Conservation (phyloP, 2,113 vertebrate genomes). For the Delphinapterus leucas region DNA sequence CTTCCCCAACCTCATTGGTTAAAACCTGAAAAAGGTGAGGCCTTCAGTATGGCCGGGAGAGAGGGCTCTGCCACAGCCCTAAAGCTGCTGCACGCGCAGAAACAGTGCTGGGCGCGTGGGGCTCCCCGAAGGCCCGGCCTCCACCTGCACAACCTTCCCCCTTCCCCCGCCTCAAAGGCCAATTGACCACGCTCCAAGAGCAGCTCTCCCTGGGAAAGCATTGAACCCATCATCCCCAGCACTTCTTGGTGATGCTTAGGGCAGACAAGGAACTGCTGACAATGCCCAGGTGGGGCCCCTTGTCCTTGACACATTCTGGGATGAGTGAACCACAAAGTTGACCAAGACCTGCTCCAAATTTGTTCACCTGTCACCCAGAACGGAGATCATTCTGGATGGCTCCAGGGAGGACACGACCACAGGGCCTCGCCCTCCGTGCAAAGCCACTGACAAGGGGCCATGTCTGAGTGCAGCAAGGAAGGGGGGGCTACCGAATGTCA, state of each 20-base stretch:
- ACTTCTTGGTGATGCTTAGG: background rate
- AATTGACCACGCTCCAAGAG: accelerated
- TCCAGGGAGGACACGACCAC: background rate
- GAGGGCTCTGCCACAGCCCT: background rate
- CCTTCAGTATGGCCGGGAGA: background rate
- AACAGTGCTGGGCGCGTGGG: accelerated
- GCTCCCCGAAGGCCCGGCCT: background rate
- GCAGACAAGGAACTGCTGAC: background rate
- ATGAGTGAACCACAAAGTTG: background rate
- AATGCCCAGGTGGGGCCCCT: background rate
- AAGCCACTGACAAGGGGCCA: background rate
- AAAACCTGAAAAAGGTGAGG: conserved; percentile 84
- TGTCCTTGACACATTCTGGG: background rate
- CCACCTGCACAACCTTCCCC: background rate
- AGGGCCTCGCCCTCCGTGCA: background rate
- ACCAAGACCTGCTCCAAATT: background rate
- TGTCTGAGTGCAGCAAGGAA: background rate
- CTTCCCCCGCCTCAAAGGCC: background rate
- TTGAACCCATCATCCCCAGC: background rate
- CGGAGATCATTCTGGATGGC: background rate
- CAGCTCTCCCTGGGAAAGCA: background rate
- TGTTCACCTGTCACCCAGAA: background rate
- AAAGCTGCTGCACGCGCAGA: background rate
- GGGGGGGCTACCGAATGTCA: background rate
- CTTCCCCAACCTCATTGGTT: conserved; percentile 91